phyloP scores from a whole-genome alignment of 2,888 invertebrate genomes.

The Sepiola atlantica region DNA sequence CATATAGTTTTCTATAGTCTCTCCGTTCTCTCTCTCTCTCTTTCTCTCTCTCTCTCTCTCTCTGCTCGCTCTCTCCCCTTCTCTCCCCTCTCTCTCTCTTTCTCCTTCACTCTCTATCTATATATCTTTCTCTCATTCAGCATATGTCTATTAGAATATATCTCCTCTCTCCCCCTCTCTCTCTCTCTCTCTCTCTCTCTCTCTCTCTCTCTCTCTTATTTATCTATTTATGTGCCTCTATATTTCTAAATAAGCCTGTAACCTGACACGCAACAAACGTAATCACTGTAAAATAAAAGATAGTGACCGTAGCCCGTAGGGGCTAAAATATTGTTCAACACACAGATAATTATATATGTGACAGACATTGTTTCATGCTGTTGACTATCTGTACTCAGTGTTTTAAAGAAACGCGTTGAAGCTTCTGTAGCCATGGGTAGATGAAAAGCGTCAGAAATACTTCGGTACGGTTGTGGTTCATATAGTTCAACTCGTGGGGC shows the following conservation, averaged over 20 bases:
- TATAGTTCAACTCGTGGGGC: not conserved
- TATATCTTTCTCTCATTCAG: too few species aligned
- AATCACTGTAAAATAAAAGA: not conserved
- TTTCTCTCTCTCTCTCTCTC: not conserved
- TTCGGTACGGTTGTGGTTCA: not conserved
- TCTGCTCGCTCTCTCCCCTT: not conserved
- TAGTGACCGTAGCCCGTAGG: not conserved
- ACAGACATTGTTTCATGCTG: not conserved
- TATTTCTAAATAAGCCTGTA: not conserved
- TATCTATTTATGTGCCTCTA: not conserved
- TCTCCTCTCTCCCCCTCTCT: not conserved
- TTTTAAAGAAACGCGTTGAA: not conserved
- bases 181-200: not conserved
- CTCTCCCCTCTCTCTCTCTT: too few species aligned
- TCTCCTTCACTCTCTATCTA: too few species aligned
- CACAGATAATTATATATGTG: not conserved
- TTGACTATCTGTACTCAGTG: not conserved
- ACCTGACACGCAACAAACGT: not conserved
- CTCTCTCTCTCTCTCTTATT: not conserved
- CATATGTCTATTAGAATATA: too few species aligned
- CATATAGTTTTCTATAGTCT: not conserved
- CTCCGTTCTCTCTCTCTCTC: not conserved
- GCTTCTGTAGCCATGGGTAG: not conserved
- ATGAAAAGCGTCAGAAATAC: not conserved
- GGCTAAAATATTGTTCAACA: conserved; percentile 6